Conservation (phyloP, 2,888 invertebrate genomes). For the Pachliopta kotzebuea region DNA sequence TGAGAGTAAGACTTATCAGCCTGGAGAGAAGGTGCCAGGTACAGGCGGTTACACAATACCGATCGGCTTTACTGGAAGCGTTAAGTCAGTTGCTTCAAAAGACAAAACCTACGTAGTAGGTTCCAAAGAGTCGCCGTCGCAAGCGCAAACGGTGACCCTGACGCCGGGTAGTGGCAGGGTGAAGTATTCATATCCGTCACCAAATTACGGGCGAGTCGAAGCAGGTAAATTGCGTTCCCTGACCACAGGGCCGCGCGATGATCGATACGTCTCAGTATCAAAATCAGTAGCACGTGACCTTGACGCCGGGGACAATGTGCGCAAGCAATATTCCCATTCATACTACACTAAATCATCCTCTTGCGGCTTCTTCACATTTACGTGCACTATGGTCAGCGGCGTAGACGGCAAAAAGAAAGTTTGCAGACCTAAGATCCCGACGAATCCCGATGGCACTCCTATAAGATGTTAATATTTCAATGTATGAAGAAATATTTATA, state of each 20-base stretch:
- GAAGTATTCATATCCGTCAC: slow-evolving; percentile 53
- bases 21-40: slow-evolving; percentile 85
- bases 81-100: slow-evolving; percentile 83
- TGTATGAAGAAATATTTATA: slow-evolving; percentile 4
- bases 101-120: slow-evolving; percentile 80
- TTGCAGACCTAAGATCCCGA: slow-evolving; percentile 89
- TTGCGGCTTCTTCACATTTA: slow-evolving; percentile 93
- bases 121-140: slow-evolving; percentile 80
- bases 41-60: slow-evolving; percentile 85
- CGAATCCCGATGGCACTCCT: slow-evolving; percentile 87
- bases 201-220: slow-evolving; percentile 49
- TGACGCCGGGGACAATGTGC: slow-evolving; percentile 81
- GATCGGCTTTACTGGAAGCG: slow-evolving; percentile 83
- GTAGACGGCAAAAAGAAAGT: slow-evolving; percentile 89
- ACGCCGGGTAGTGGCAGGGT: slow-evolving; percentile 74
- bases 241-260: slow-evolving; percentile 66
- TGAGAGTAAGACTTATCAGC: slow-evolving; percentile 81
- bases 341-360: slow-evolving; percentile 93
- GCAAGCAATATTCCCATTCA: slow-evolving; percentile 87
- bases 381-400: slow-evolving; percentile 89
- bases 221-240: slow-evolving; percentile 64
- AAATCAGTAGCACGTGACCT: slow-evolving; percentile 89
- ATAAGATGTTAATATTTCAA: slow-evolving; percentile 75
- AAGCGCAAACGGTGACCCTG: slow-evolving; percentile 83
- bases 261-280: slow-evolving; percentile 88